These are phyloP conservation scores for Mesoligia furuncula DNA, from an alignment of 2,888 invertebrate species.

Conservation along the genomic window DNA sequence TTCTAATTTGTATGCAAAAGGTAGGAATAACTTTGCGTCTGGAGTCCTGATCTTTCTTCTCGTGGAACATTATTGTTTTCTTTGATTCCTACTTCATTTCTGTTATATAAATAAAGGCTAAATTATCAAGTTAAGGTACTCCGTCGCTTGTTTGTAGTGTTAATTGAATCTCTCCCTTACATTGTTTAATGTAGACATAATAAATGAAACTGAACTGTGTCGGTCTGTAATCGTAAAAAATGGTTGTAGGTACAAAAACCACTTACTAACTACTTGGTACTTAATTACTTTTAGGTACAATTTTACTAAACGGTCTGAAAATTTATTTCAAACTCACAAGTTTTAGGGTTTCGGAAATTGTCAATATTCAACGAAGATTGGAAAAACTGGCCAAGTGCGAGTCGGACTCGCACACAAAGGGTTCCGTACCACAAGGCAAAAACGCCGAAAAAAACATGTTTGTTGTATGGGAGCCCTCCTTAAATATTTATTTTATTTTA, in stretches of 20 bases:
- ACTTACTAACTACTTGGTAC: not conserved
- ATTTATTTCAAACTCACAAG: not conserved
- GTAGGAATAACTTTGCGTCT: slow-evolving; percentile 56
- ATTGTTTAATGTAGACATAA: slow-evolving; percentile 78
- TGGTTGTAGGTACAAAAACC: slow-evolving; percentile 8
- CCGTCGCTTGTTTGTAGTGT: slow-evolving; percentile 75
- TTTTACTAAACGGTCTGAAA: not conserved
- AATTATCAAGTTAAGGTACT: slow-evolving; percentile 71
- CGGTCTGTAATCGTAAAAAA: slow-evolving; percentile 1
- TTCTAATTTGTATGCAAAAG: slow-evolving; percentile 70
- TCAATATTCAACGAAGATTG: not conserved
- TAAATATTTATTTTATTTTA: no score
- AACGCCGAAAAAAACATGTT: no score
- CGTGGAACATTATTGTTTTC: slow-evolving; percentile 45
- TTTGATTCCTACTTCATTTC: slow-evolving; percentile 55
- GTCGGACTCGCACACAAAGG: no score
- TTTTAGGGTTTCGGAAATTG: not conserved
- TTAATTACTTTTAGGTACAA: not conserved
- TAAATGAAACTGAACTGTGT: slow-evolving; percentile 41
- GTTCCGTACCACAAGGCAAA: no score
- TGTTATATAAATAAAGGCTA: slow-evolving; percentile 70
- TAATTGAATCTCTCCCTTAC: slow-evolving; percentile 79
- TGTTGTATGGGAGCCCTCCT: no score
- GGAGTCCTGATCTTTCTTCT: slow-evolving; percentile 45
- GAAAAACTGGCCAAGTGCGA: no score